Evolutionary conservation across 2,888 invertebrate genomes (phyloP), one percentile per base, ranked within the genome.

Genomic region (Drosophila nigritarsus): DNA sequence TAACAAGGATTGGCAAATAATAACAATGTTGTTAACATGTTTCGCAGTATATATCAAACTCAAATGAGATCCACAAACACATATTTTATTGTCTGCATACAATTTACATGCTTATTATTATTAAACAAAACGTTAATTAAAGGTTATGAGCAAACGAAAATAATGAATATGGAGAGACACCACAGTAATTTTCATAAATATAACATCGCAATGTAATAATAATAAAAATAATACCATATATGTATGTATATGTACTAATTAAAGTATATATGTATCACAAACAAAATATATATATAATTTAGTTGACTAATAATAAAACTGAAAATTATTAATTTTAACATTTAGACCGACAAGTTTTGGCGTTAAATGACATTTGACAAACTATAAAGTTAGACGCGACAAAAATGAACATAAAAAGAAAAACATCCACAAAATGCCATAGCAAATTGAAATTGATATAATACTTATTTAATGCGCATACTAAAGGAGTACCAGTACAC

Each of bases 1-100:
- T 63, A 70, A 75, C 42, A 68, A 71, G 54, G 50, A 76, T 79
- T 62, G 76, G 73, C 75, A 76, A 76, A 84, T 76, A 80, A 88
- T 66, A 62, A 75, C 18, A 66, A 72, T 71, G 80, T 78, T 84
- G 81, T 81, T 67, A 74, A 83, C 78, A 65, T 82, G 73, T 78
- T 77, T 83, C 77, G 82, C 79, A 71, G 62, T 63, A 70, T 71
- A 70, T 71, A 73, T 67, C 59, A 73, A 65, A 74, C 42, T 36
- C 51, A 79, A 80, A 72, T 62, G 69, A 75, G 59, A 65, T 30
- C 45, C 79, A 67, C 9, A 20, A 24, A 58, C 65, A 70, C 85
- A 84, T 75, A 79, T 87, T 82, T 87, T 75, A 87, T 79, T 87
- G 83, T 84, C 88, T 75, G 68, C 87, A 87, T 80, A 83, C 54